phyloP scores from a whole-genome alignment of 92 coral and sea anemone species.

The Muricea muricata region DNA sequence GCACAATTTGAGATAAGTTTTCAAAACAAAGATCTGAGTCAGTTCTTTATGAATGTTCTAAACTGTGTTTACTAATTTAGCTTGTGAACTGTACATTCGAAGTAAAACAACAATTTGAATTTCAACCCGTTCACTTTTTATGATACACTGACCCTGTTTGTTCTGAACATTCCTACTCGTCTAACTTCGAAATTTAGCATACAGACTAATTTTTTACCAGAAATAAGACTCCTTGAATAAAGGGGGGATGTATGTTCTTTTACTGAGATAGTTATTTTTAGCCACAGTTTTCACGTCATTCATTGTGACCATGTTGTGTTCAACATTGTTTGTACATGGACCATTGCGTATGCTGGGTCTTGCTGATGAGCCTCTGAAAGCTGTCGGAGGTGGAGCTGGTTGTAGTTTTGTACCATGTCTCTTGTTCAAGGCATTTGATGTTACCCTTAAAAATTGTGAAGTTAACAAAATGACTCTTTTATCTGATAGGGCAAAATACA shows the following conservation, averaged over 20 bases:
- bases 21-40: too few relatives aligned
- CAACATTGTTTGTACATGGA: slow-evolving; percentile 59
- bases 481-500: too few relatives aligned
- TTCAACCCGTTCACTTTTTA: too few relatives aligned
- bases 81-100: too few relatives aligned
- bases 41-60: too few relatives aligned
- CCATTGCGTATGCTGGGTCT: slow-evolving; percentile 73
- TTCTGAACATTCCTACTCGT: too few relatives aligned
- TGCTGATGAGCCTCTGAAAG: slow-evolving; percentile 84
- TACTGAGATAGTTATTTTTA: slow-evolving; percentile 79
- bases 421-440: slow-evolving; percentile 87
- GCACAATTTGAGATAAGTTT: too few relatives aligned
- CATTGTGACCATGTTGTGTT: slow-evolving; percentile 78
- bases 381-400: neutral
- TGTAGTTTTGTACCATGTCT: neutral
- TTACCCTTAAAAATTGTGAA: slow-evolving; percentile 59
- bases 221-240: slow-evolving; percentile 76
- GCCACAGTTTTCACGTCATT: slow-evolving; percentile 97
- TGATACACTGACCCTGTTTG: too few relatives aligned
- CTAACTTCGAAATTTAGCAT: too few relatives aligned
- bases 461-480: neutral
- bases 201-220: neutral
- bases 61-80: too few relatives aligned
- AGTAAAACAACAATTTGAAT: too few relatives aligned
- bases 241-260: slow-evolving; percentile 68